Base-by-base conservation (phyloP, 2,888 invertebrate genomes). In the Anticlea derivata region DNA sequence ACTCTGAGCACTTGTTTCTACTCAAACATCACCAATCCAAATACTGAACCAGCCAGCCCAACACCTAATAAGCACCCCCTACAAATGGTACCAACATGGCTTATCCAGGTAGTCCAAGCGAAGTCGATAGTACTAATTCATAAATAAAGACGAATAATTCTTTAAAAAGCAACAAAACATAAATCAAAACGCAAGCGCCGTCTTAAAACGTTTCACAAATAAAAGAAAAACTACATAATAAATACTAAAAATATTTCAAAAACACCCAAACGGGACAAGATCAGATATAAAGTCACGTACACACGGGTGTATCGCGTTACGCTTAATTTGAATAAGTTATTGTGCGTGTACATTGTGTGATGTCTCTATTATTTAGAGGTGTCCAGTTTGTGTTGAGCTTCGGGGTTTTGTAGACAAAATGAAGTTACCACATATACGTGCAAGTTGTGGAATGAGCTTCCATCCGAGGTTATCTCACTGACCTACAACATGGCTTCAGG, bases 321-420 rank as follows among this genome's bases (percentile, higher is more conserved):
- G 67, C 61, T 73, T 78, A 76, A 83, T 86, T 86, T 84, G 75
- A 85, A 85, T 86, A 86, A 86, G 73, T 80, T 85, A 86, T 81
- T 60, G 69, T 67, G 48, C 55, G 63, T 62, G 70, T 68, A 67
- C 65, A 50, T 55, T 51, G 55, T 65, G 69, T 80, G 85, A 86
- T 84, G 83, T 81, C 86, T 86, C 80, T 82, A 86, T 86, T 84
- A 79, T 75, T 76, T 73, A 73, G 61, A 45, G 53, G 58, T 55
- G 49, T 60, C 60, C 70, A 66, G 66, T 61, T 63, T 65, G 54
- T 48, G 56, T 61, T 50, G 63, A 51, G 30, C 46, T 37, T 7
- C 7, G 27, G 35, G 10, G 10, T 17, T 29, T 2, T 20, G 8
- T 17, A 17, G 4, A 17, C 2, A 17, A 17, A 2, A 17, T 17